phyloP scores from a whole-genome alignment of 1,140 invertebrate species.

The Dufourea novaeangliae region DNA sequence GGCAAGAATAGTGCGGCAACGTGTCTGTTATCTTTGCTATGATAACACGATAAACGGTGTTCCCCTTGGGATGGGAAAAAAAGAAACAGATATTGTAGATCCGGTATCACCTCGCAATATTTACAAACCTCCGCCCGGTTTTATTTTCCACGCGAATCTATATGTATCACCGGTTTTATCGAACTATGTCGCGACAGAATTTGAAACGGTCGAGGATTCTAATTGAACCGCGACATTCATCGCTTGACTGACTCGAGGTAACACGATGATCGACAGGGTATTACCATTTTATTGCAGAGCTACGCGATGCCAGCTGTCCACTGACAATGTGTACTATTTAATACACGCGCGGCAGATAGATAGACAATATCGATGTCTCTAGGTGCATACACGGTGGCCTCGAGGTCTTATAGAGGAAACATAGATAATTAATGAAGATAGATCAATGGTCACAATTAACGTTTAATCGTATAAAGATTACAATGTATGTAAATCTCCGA shows the following conservation, averaged over 20 bases:
- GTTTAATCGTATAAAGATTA: too few species aligned
- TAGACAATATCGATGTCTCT: background rate
- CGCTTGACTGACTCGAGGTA: background rate
- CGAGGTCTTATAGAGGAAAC: too few species aligned
- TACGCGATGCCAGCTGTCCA: too few species aligned
- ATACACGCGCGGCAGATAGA: slow-evolving; percentile 4
- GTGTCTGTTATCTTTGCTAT: slow-evolving; percentile 20
- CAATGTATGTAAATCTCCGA: too few species aligned
- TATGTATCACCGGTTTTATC: background rate
- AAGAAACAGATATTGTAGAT: background rate
- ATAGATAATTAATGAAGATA: too few species aligned
- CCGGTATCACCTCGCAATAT: background rate
- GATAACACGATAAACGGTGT: slow-evolving; percentile 51
- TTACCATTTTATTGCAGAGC: background rate
- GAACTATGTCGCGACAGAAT: too few species aligned
- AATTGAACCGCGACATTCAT: background rate
- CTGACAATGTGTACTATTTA: background rate
- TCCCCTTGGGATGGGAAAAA: background rate
- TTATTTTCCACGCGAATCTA: background rate
- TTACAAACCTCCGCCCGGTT: background rate
- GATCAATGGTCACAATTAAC: too few species aligned
- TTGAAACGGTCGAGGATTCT: background rate
- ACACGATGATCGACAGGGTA: background rate
- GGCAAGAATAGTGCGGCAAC: background rate
- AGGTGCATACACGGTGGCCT: background rate